A percentile compares a stretch with the other conserved stretches of the same genome.
These are phyloP conservation scores for Caenorhabditis becei DNA, from an alignment of 2,888 invertebrate genomes.

Conservation along the genomic window DNA sequence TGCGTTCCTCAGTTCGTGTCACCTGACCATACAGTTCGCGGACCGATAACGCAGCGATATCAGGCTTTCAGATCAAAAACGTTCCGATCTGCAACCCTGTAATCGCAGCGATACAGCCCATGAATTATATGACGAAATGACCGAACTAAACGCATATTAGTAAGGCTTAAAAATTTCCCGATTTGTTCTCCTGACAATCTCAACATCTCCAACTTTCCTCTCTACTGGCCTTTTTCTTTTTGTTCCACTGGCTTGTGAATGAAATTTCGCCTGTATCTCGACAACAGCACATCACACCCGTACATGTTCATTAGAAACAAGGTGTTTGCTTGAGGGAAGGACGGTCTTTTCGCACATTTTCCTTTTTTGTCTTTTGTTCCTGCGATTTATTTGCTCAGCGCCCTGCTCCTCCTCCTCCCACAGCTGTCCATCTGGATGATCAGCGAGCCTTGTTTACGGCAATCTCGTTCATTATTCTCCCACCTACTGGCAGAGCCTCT, in stretches of 20 bases:
- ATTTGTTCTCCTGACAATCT: too few species aligned
- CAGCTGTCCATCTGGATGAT: conserved; percentile 15
- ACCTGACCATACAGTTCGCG: too few species aligned
- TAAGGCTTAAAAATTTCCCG: too few species aligned
- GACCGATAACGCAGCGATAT: too few species aligned
- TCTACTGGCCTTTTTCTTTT: neutral
- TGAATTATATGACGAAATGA: too few species aligned
- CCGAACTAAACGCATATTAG: too few species aligned
- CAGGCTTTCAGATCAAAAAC: too few species aligned
- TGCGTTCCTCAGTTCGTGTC: neutral
- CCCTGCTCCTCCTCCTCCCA: conserved; percentile 17
- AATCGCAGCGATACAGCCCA: too few species aligned
- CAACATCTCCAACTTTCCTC: neutral
- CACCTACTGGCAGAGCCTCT: too few species aligned
- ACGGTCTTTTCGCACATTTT: conserved; percentile 10
- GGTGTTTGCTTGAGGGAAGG: neutral
- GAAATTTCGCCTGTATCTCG: neutral
- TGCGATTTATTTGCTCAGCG: conserved; percentile 42
- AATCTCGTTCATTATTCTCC: conserved; percentile 34
- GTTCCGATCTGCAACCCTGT: too few species aligned
- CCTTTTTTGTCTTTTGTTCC: conserved; percentile 37
- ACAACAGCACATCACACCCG: neutral
- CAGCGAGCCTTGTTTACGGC: conserved; percentile 9
- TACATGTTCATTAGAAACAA: too few species aligned
- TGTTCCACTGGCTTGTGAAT: neutral